Evolutionary conservation across 2,113 vertebrate species (phyloP).

Genomic region (Entelurus aequoreus): DNA sequence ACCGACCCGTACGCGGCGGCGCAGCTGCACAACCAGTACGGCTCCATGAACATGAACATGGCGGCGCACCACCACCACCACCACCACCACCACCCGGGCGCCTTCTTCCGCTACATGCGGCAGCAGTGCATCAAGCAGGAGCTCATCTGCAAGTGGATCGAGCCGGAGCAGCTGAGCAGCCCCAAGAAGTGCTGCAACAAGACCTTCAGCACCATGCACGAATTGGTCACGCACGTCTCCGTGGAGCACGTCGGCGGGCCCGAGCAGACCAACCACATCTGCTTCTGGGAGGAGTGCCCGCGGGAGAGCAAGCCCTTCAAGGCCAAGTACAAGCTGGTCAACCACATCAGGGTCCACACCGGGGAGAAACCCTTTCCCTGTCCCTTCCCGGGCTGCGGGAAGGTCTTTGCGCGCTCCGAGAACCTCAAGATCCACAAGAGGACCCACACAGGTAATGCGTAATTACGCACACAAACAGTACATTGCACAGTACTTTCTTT

Average conservation of each 20-base stretch:
- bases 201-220: slow-evolving; percentile 99
- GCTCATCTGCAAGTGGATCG: slow-evolving; percentile 99
- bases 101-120: slow-evolving; percentile 99
- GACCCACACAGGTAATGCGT: slow-evolving; percentile 99
- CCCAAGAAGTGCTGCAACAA: slow-evolving; percentile 99
- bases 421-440: slow-evolving; percentile 99
- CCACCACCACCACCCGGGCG: slow-evolving; percentile 82
- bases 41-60: slow-evolving; percentile 99
- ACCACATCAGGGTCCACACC: slow-evolving; percentile 97
- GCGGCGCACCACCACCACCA: slow-evolving; percentile 86
- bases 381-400: slow-evolving; percentile 96
- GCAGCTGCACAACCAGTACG: slow-evolving; percentile 97
- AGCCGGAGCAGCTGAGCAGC: slow-evolving; percentile 92
- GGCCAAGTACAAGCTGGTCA: slow-evolving; percentile 99
- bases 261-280: slow-evolving; percentile 97
- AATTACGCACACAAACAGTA: too few relatives aligned
- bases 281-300: slow-evolving; percentile 97
- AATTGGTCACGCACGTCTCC: slow-evolving; percentile 97
- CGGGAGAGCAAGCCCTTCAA: slow-evolving; percentile 99
- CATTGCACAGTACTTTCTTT: too few relatives aligned
- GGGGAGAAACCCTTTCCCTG: slow-evolving; percentile 98
- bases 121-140: slow-evolving; percentile 99
- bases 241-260: slow-evolving; percentile 98
- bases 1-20: slow-evolving; percentile 94
- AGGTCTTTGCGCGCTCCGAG: slow-evolving; percentile 97